Evolutionary conservation across 2,888 invertebrate genomes (phyloP), one percentile per base, ranked within the genome.

Genomic region (Zygothrica quintamaculata): DNA sequence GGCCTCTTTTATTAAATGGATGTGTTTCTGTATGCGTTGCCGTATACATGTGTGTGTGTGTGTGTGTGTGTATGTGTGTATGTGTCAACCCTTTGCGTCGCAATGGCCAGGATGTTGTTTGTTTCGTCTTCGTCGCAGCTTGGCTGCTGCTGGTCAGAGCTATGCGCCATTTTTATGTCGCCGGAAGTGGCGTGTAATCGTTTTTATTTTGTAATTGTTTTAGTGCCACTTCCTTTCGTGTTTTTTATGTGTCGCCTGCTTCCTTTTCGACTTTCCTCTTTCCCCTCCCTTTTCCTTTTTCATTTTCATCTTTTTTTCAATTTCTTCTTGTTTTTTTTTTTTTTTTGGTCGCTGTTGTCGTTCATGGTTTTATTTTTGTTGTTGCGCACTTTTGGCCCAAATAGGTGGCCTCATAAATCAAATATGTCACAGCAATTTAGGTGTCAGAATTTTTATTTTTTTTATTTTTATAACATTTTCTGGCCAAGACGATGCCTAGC

Each of bases 371-470:
- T 33, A 58, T 65, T 67, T 53, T 73, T 77, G 77, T 57, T 74
- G 56, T 42, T 64, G 80, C 80, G 77, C 72, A 79, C 77, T 86
- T 80, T 80, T 82, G 77, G 80, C 85, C 65, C 82, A 84, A 84
- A 84, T 84, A 84, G 84, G 84, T 87, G 87, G 87, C 84, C 85
- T 84, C 84, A 84, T 84, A 84, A 84, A 84, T 87, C 84, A 87
- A 84, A 87, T 87, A 84, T 84, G 87, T 84, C 84, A 84, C 84
- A 84, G 84, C 87, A 84, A 87, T 84, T 87, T 84, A 87, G 84
- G 87, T 85, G 84, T 85, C 85, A 84, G 68, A 87, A 84, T 74
- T 87, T 87, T 85, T 86, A 80, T 81, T 81, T 80, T 22, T 22
- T 84, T 77, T 74, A 79, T 87, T 84, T 87, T 85, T 87, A 87